These are phyloP conservation scores for Diceros bicornis DNA, from an alignment of 2,797 vertebrate genomes.

Conservation along the genomic window DNA sequence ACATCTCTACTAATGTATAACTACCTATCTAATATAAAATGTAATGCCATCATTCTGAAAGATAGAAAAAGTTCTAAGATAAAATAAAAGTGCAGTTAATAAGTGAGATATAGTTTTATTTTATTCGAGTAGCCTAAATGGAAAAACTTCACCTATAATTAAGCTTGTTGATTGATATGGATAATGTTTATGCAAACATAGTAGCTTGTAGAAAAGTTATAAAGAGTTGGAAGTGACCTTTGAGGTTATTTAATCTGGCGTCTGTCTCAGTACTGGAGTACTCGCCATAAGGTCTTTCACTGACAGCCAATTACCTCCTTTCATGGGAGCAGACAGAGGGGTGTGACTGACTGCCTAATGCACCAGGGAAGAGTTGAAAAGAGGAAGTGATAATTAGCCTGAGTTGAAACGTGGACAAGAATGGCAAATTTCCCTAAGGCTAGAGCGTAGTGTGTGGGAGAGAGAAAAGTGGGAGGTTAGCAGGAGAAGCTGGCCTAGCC, in stretches of 20 bases:
- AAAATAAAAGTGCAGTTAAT: neutral
- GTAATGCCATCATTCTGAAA: neutral
- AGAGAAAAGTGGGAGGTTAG: neutral
- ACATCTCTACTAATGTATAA: neutral
- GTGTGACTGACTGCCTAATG: conserved; percentile 29
- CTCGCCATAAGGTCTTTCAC: neutral
- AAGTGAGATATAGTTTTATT: neutral
- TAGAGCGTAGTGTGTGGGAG: neutral
- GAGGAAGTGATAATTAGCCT: conserved; percentile 71
- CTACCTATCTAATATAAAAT: neutral
- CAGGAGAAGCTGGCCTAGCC: neutral
- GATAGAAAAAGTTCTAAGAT: neutral
- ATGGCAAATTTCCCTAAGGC: conserved; percentile 42
- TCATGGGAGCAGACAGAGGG: conserved; percentile 29
- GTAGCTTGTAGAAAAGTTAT: neutral
- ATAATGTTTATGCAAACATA: neutral
- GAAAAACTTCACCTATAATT: neutral
- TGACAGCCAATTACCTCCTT: conserved; percentile 66
- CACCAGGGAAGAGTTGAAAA: conserved; percentile 51
- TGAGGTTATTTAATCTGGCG: conserved; percentile 42
- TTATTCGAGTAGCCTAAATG: neutral
- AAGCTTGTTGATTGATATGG: neutral
- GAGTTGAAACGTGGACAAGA: conserved; percentile 54
- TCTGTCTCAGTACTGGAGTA: conserved; percentile 26
- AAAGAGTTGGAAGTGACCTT: conserved; percentile 57